These are phyloP conservation scores for Lasioglossum pauxillum DNA, from an alignment of 2,888 invertebrate genomes.

Conservation along the genomic window DNA sequence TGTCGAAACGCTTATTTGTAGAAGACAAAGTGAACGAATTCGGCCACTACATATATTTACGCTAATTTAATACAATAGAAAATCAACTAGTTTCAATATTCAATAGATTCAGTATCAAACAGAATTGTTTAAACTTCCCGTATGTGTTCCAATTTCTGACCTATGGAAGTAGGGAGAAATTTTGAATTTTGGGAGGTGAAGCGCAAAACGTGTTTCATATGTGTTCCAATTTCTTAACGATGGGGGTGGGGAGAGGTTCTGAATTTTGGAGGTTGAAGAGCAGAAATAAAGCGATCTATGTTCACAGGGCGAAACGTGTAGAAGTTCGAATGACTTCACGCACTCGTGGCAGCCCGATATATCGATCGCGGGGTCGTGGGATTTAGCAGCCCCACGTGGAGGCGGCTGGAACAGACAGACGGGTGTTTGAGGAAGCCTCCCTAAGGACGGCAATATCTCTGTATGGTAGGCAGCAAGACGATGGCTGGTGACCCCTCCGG, in stretches of 20 bases:
- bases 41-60: neutral
- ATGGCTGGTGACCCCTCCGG: slow-evolving; percentile 65
- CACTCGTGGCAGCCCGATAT: slow-evolving; percentile 56
- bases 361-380: slow-evolving; percentile 67
- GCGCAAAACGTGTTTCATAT: too few relatives aligned
- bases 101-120: too few relatives aligned
- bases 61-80: neutral
- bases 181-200: too few relatives aligned
- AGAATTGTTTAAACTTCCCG: too few relatives aligned
- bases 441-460: slow-evolving; percentile 73
- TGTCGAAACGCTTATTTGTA: neutral
- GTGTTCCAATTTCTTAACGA: too few relatives aligned
- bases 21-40: neutral
- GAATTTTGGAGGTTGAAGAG: neutral
- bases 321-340: slow-evolving; percentile 49
- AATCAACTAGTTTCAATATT: neutral
- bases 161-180: too few relatives aligned
- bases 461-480: slow-evolving; percentile 67
- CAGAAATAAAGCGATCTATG: slow-evolving; percentile 25
- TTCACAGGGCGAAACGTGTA: slow-evolving; percentile 43
- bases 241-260: too few relatives aligned
- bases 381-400: slow-evolving; percentile 61
- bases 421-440: slow-evolving; percentile 44
- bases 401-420: slow-evolving; percentile 25
- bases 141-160: too few relatives aligned